Evolutionary conservation across 2,888 invertebrate genomes (phyloP), one percentile per base, ranked within the genome.

Genomic region (Campoplex nolae): DNA sequence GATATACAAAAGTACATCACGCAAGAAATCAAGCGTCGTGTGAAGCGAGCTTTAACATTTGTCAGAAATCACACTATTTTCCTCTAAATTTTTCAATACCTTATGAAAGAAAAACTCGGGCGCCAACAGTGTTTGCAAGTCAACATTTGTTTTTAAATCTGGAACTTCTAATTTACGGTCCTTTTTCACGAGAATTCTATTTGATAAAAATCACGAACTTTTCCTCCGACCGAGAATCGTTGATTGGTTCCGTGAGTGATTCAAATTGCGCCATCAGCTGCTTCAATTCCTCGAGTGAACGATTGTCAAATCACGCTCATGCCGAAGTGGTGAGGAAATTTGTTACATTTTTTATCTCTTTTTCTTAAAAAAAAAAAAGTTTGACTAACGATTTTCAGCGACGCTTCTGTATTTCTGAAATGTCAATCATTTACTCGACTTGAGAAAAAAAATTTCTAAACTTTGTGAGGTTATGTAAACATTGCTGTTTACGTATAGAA

Each of bases 381-480:
- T 32, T 13, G 16, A 11, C 13, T 58, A 32, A 58, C 28, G 58
- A 32, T 58, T 11, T 11, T 2, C 3, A 58, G 11, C 0, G 28
- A 58, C 13, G 28, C 58, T 58, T 32, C 2, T 4, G 28, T 75
- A 42, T 56, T 58, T 38, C 16, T 2, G 8, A 48, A 65, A 65
- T 11, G 16, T 23, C 23, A 23, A 2, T 42, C 3, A 4, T n/a
- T 13, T 70, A 23, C 23, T 23, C 23, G 23, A 0, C 3, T 28
- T 13, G 28, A 23, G 13, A 48, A n/a, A 28, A 3, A 4, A 16
- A 28, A 23, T 23, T 68, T 48, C 18, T 45, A 9, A 16, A 71
- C 32, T 42, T 32, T 56, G 38, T 54, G 56, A 74, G 74, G 74
- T 74, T 74, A 74, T 23, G 74, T 56, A 35, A 35, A 56, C 23